A percentile compares a stretch with the other conserved stretches of the same genome.
These are phyloP conservation scores for Ivindomyrus marchei DNA, from an alignment of 2,113 vertebrate genomes.

Conservation along the genomic window DNA sequence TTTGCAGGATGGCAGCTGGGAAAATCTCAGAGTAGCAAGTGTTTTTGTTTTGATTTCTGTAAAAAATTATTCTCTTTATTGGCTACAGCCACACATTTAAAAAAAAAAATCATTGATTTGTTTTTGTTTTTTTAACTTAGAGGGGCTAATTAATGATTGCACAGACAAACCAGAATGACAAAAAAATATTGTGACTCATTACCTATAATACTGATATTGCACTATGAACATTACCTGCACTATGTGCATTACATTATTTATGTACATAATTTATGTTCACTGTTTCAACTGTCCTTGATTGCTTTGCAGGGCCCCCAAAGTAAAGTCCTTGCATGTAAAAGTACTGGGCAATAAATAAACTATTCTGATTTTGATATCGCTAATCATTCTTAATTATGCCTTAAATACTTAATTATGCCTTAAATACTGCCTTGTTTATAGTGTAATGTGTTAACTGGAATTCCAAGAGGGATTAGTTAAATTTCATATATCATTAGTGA, in stretches of 20 bases:
- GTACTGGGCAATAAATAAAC: background rate
- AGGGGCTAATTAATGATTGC: background rate
- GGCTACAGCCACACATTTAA: background rate
- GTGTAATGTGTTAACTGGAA: background rate
- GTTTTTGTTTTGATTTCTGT: background rate
- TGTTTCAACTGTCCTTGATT: background rate
- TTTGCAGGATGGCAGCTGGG: background rate
- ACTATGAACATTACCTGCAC: background rate
- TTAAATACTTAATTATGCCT: too few relatives aligned
- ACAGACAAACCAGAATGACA: background rate
- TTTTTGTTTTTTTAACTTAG: background rate
- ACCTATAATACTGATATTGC: background rate
- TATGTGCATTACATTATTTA: background rate
- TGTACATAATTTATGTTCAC: background rate
- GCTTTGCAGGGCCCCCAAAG: background rate
- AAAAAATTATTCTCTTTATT: background rate
- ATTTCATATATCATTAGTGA: background rate
- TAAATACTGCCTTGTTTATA: background rate
- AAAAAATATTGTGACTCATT: background rate
- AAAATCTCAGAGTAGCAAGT: background rate
- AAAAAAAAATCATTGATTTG: background rate
- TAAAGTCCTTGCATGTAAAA: background rate
- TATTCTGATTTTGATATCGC: background rate
- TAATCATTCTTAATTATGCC: background rate
- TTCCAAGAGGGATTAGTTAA: background rate